Percentiles rank a stretch among this genome's conserved stretches.
Conservation (phyloP, 2,888 invertebrate genomes). For the Caenorhabditis virilis region DNA sequence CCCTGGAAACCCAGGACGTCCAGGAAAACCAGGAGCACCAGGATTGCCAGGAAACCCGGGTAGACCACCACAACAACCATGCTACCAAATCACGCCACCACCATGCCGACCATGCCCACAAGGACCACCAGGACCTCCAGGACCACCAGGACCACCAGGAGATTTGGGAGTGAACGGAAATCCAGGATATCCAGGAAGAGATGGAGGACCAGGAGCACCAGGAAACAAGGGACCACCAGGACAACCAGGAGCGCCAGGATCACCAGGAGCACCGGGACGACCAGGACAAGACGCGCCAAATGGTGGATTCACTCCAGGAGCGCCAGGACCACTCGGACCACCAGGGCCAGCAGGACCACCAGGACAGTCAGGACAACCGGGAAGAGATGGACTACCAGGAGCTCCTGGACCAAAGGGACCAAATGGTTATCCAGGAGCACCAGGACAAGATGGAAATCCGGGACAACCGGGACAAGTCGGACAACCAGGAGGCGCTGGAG, state of each 20-base stretch:
- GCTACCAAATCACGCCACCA: constrained; percentile 45
- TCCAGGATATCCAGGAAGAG: constrained; percentile 55
- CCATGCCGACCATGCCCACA: constrained; percentile 49
- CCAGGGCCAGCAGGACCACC: constrained; percentile 45
- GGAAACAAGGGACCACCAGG: constrained; percentile 62
- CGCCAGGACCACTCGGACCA: constrained; percentile 50
- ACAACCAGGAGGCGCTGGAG: no score
- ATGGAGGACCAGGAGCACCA: constrained; percentile 55
- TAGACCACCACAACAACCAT: constrained; percentile 45
- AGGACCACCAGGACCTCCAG: constrained; percentile 45
- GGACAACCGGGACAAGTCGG: constrained; percentile 45
- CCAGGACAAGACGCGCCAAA: constrained; percentile 47
- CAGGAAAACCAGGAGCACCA: constrained; percentile 47
- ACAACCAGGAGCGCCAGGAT: constrained; percentile 52
- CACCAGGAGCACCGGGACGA: constrained; percentile 51
- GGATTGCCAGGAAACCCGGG: constrained; percentile 49
- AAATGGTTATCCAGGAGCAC: constrained; percentile 42
- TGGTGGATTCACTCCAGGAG: constrained; percentile 51
- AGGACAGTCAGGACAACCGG: constrained; percentile 43
- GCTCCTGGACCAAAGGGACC: constrained; percentile 44
- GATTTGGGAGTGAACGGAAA: constrained; percentile 40
- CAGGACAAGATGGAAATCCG: constrained; percentile 46
- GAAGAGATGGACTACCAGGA: constrained; percentile 38
- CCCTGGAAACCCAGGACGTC: constrained; percentile 47
- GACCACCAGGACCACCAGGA: constrained; percentile 45